Percentiles rank a stretch among this genome's conserved stretches.
These are phyloP conservation scores for Drosophila limbata DNA, from an alignment of 2,888 invertebrate genomes.

Conservation along the genomic window DNA sequence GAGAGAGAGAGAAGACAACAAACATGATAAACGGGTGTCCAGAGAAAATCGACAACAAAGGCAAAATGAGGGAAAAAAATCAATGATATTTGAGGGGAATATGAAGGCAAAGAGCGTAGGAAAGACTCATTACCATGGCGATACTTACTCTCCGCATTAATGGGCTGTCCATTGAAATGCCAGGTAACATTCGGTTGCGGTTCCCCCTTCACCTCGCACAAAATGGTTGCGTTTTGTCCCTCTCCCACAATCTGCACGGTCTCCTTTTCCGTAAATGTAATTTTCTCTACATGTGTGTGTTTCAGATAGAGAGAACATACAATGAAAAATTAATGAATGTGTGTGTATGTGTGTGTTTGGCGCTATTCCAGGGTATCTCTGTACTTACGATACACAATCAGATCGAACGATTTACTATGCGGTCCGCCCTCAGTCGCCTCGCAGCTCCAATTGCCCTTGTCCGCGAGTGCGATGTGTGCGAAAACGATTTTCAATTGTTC, in stretches of 20 bases:
- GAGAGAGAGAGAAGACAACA: too few species aligned
- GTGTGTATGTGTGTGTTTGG: slow-evolving; percentile 14
- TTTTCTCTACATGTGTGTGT: slow-evolving; percentile 85
- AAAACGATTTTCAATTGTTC: slow-evolving; percentile 86
- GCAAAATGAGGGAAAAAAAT: slow-evolving; percentile 1
- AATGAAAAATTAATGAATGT: slow-evolving; percentile 74
- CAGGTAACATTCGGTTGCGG: slow-evolving; percentile 85
- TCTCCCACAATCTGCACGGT: slow-evolving; percentile 86
- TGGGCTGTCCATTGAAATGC: slow-evolving; percentile 85
- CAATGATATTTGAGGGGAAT: slow-evolving; percentile 12
- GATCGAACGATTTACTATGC: slow-evolving; percentile 83
- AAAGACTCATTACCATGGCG: slow-evolving; percentile 59
- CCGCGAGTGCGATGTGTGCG: slow-evolving; percentile 85
- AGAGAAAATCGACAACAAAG: slow-evolving; percentile 2
- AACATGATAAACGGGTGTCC: slow-evolving; percentile 42
- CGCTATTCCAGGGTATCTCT: slow-evolving; percentile 8
- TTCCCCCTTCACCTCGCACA: slow-evolving; percentile 86
- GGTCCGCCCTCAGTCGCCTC: slow-evolving; percentile 71
- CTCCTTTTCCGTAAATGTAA: slow-evolving; percentile 87
- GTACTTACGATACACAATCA: slow-evolving; percentile 86
- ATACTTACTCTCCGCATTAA: slow-evolving; percentile 79
- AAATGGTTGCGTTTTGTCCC: slow-evolving; percentile 85
- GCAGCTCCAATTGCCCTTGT: slow-evolving; percentile 86
- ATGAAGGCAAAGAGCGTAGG: slow-evolving; percentile 7
- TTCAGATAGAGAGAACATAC: slow-evolving; percentile 22